phyloP scores from a whole-genome alignment of 2,888 invertebrate species.

The Drosophila putrida region DNA sequence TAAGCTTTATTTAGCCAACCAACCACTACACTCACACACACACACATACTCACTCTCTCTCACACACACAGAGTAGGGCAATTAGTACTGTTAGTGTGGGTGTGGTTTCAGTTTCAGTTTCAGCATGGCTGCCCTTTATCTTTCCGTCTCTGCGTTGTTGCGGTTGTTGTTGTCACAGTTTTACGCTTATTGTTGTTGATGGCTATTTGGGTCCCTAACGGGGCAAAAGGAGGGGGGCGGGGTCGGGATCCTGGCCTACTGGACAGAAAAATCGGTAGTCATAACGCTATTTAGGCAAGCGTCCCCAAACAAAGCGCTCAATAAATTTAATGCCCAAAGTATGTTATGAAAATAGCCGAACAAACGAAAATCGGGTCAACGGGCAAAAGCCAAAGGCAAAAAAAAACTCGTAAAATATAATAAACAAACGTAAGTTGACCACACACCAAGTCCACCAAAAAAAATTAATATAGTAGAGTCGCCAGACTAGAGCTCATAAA shows the following conservation, averaged over 20 bases:
- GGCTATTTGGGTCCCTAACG: conserved; percentile 15
- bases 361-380: conserved; percentile 23
- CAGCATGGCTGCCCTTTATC: conserved; percentile 51
- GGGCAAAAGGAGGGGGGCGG: not conserved
- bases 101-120: conserved; percentile 62
- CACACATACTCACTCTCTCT: conserved; percentile 1
- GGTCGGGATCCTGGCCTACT: conserved; percentile 5
- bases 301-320: conserved; percentile 29
- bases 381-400: conserved; percentile 2
- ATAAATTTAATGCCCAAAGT: conserved; percentile 47
- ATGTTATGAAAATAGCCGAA: conserved; percentile 35
- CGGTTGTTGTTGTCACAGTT: conserved; percentile 35
- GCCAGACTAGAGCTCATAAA: conserved; percentile 33
- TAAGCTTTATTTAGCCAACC: conserved; percentile 51
- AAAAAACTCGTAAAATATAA: conserved; percentile 41
- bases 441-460: conserved; percentile 16
- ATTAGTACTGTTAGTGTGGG: conserved; percentile 70
- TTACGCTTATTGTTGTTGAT: conserved; percentile 52
- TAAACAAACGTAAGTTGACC: conserved; percentile 30
- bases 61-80: conserved; percentile 50
- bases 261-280: conserved; percentile 32
- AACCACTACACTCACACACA: conserved; percentile 7
- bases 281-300: conserved; percentile 44
- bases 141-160: conserved; percentile 48
- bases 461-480: conserved; percentile 30